These are phyloP conservation scores for Cochlearius cochlearius DNA, from an alignment of 2,113 vertebrate species.

Conservation along the genomic window DNA sequence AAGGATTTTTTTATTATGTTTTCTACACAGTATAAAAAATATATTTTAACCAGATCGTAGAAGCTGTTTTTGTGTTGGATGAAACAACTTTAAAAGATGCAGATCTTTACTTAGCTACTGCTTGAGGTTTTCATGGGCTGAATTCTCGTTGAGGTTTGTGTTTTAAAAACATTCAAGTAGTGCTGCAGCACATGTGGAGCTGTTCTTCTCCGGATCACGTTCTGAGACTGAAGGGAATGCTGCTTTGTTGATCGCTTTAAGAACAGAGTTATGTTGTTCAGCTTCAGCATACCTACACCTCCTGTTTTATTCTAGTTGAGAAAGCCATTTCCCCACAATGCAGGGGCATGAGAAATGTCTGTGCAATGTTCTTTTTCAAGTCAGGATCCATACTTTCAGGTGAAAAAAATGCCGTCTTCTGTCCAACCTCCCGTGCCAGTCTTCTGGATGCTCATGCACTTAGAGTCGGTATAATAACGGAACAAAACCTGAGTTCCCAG, in stretches of 20 bases:
- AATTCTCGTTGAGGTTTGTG: background rate
- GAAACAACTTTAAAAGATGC: background rate
- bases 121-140: background rate
- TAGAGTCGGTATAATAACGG: too few relatives aligned
- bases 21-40: background rate
- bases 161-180: background rate
- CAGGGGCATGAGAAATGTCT: background rate
- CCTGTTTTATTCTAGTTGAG: background rate
- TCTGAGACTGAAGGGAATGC: rapidly evolving
- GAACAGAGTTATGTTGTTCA: background rate
- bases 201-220: background rate
- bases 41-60: background rate
- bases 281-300: background rate
- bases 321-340: background rate
- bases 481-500: background rate
- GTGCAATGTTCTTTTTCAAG: background rate
- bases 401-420: background rate
- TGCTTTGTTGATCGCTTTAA: background rate
- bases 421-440: background rate
- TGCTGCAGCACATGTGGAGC: background rate
- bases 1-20: background rate
- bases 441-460: background rate
- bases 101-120: background rate
- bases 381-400: background rate
- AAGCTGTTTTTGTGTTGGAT: background rate